Evolutionary conservation across 2,888 invertebrate genomes (phyloP).

Genomic region (Nemoura dubitans): DNA sequence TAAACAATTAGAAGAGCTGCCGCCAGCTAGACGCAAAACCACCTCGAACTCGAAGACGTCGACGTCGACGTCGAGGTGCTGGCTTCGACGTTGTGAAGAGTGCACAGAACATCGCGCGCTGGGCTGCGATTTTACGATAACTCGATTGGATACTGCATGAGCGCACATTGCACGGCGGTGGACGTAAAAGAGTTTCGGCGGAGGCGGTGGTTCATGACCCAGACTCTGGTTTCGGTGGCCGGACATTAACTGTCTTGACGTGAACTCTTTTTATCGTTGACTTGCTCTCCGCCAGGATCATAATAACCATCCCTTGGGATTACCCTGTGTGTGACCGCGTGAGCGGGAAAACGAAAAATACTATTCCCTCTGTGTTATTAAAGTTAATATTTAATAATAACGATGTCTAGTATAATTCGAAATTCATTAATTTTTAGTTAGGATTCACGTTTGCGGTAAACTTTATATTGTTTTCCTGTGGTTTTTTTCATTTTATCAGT

Average conservation of each 20-base stretch:
- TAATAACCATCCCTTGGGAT: not conserved
- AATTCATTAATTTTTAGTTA: not conserved
- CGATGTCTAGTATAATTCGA: not conserved
- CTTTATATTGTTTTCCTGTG: not conserved
- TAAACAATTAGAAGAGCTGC: constrained; percentile 18
- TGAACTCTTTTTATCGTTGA: not conserved
- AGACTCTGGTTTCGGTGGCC: not conserved
- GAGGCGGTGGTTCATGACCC: too few species aligned
- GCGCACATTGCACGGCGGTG: not conserved
- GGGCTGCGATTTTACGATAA: not conserved
- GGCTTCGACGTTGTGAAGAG: not conserved
- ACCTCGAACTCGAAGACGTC: not conserved
- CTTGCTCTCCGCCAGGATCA: not conserved
- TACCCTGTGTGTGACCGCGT: not conserved
- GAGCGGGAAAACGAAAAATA: not conserved
- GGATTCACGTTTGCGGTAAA: not conserved
- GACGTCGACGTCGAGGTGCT: not conserved
- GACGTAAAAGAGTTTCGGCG: too few species aligned
- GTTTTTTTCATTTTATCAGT: not conserved
- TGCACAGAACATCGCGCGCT: not conserved
- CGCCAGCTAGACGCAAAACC: not conserved
- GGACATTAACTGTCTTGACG: not conserved
- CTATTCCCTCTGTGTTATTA: not conserved
- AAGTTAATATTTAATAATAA: not conserved
- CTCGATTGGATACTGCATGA: not conserved